A percentile compares a stretch with the other conserved stretches of the same genome.
Evolutionary conservation across 2,888 invertebrate genomes (phyloP).

Genomic region (Orthosia gothica): DNA sequence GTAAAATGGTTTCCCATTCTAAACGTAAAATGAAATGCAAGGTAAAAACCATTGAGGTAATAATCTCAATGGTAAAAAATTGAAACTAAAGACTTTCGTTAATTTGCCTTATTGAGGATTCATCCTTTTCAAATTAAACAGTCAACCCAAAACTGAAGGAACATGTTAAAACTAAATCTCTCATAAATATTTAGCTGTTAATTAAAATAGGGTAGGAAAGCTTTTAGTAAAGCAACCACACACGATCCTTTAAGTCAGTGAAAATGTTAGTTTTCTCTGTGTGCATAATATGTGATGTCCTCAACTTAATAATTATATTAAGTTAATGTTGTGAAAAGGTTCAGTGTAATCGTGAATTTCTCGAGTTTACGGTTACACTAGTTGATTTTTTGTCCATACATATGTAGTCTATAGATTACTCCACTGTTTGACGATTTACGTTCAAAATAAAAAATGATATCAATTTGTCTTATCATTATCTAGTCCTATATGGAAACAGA

Average conservation of each 20-base stretch:
- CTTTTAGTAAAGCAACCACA: not conserved
- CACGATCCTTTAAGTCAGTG: constrained; percentile 5
- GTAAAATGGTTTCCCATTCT: not conserved
- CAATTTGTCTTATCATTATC: too few relatives aligned
- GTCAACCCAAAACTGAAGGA: constrained; percentile 29
- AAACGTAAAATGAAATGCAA: not conserved
- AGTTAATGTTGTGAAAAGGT: not conserved
- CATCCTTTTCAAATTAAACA: constrained; percentile 20
- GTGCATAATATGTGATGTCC: not conserved
- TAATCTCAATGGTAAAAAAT: too few relatives aligned
- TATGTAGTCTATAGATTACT: too few relatives aligned
- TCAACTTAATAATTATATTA: not conserved
- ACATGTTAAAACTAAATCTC: constrained; percentile 23
- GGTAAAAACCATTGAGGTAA: too few relatives aligned
- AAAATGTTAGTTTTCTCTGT: constrained; percentile 23
- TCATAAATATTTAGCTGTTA: constrained; percentile 41
- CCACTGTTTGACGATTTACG: too few relatives aligned
- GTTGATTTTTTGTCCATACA: too few relatives aligned
- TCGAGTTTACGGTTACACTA: too few relatives aligned
- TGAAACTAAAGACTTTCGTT: constrained; percentile 14
- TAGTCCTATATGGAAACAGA: too few relatives aligned
- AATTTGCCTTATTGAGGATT: constrained; percentile 35
- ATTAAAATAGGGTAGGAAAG: constrained; percentile 32
- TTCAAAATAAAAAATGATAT: too few relatives aligned
- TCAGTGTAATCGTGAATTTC: not conserved